A percentile compares a stretch with the other conserved stretches of the same genome.
phyloP scores from a whole-genome alignment of 2,113 vertebrate genomes.

The Chloropsis cyanopogon region DNA sequence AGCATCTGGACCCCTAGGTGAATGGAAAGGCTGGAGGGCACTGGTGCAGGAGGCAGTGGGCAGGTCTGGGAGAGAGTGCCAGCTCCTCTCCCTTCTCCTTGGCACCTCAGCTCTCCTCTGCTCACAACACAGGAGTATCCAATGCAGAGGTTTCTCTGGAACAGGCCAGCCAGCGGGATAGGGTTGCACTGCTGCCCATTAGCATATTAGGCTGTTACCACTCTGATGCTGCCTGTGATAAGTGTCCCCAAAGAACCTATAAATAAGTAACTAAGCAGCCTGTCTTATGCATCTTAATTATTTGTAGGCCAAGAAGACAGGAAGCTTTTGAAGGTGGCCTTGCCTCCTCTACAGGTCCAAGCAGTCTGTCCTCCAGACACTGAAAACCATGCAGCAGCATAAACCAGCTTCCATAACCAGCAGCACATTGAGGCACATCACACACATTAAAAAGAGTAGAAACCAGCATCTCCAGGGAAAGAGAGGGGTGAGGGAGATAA shows the following conservation, averaged over 20 bases:
- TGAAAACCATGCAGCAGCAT: background rate
- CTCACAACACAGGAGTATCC: accelerated
- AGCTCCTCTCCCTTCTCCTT: background rate
- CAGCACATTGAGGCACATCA: background rate
- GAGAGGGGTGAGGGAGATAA: background rate
- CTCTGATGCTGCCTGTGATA: background rate
- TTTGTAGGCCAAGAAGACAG: background rate
- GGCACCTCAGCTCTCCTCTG: accelerated
- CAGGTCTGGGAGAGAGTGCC: background rate
- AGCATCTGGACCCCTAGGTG: background rate
- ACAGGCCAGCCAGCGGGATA: background rate
- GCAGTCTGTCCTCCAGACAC: background rate
- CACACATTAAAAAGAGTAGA: background rate
- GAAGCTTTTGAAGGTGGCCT: background rate
- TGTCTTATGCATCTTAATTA: background rate
- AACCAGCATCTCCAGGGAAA: accelerated
- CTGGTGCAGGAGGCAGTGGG: accelerated
- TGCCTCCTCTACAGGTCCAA: background rate
- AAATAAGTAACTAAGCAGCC: constrained; percentile 30
- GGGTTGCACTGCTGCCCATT: background rate
- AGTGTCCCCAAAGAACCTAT: background rate
- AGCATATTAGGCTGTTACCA: constrained; percentile 28
- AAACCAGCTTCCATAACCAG: background rate
- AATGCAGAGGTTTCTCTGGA: background rate
- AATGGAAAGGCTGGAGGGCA: background rate